phyloP scores from a whole-genome alignment of 2,797 vertebrate genomes.

The Crocidura indochinensis region DNA sequence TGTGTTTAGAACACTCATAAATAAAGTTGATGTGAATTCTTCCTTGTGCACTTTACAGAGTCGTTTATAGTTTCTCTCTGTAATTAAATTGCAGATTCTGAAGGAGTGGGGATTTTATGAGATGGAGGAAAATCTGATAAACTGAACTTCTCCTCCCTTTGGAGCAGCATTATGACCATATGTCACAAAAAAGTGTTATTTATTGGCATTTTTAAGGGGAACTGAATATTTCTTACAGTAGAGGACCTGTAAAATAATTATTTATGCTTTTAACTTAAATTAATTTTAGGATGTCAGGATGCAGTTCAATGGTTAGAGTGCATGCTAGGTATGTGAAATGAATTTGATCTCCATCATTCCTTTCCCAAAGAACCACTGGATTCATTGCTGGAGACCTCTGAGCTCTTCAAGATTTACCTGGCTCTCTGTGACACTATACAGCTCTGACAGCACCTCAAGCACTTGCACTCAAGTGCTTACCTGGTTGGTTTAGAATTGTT shows the following conservation, averaged over 20 bases:
- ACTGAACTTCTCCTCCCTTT: conserved; percentile 59
- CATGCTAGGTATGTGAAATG: too few species aligned
- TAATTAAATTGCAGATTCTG: conserved; percentile 61
- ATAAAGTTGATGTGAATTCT: conserved; percentile 75
- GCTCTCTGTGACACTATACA: too few species aligned
- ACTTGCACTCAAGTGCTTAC: too few species aligned
- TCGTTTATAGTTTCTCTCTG: conserved; percentile 75
- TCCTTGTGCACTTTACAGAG: conserved; percentile 15
- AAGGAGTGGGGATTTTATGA: conserved; percentile 72
- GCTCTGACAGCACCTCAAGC: too few species aligned
- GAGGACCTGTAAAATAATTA: conserved; percentile 31
- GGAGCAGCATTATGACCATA: conserved; percentile 52
- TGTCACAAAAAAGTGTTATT: conserved; percentile 45
- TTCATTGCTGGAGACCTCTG: too few species aligned
- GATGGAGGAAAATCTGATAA: conserved; percentile 78
- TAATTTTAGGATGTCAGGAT: neutral
- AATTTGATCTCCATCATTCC: too few species aligned
- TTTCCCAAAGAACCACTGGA: too few species aligned
- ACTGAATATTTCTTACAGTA: conserved; percentile 7
- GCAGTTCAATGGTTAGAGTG: too few species aligned
- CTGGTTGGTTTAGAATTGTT: too few species aligned
- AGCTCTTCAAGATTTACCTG: too few species aligned
- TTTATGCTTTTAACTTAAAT: conserved; percentile 49
- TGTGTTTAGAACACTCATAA: conserved; percentile 78
- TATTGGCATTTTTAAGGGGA: conserved; percentile 55